Base-by-base conservation (phyloP, 2,113 vertebrate species). In the Nothocercus nigrocapillus region DNA sequence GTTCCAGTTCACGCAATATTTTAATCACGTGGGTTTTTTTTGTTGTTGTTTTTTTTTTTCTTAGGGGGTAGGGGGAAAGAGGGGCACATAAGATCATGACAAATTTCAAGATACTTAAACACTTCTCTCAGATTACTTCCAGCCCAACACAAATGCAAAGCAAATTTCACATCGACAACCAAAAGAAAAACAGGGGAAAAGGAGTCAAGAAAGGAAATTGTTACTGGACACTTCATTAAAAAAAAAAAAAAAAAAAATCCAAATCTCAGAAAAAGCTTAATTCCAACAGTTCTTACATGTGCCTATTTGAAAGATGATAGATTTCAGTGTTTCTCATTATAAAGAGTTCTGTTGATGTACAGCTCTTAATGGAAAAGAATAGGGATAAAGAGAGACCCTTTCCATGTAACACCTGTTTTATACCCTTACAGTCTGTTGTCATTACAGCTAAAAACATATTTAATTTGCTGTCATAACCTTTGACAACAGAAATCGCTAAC, bases 401-500 rank as follows among this genome's bases (percentile, higher is more conserved):
- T 73, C 5, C 80, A 2, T 66, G 58, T 76, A 74, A 38, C 5
- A 30, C 19, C 24, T 8, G 18, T 28, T 73, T 88, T 38, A 76
- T 45, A 47, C 30, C 69, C 79, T 66, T 83, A 76, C 75, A 90
- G 51, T 91, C 82, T 89, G 82, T 82, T 91, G 82, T 87, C 88
- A 88, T 94, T 82, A 79, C 62, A 36, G 53, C 85, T 84, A 95
- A 76, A 82, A 94, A 85, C 91, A 95, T 53, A 92, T 92, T 90
- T 74, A 47, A 59, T 95, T 92, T 91, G 73, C 63, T 97, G 88
- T 96, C 83, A 94, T 94, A 96, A 95, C 96, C 95, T 95, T 96
- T 95, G 96, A 96, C 95, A 96, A 96, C 63, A 97, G 38, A 15
- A 96, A 89, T 91, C 38, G 12, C 96, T 97, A 97, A 96, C 96